Conservation (phyloP, 92 coral and sea anemone genomes). For the Epizoanthus rinbou region DNA sequence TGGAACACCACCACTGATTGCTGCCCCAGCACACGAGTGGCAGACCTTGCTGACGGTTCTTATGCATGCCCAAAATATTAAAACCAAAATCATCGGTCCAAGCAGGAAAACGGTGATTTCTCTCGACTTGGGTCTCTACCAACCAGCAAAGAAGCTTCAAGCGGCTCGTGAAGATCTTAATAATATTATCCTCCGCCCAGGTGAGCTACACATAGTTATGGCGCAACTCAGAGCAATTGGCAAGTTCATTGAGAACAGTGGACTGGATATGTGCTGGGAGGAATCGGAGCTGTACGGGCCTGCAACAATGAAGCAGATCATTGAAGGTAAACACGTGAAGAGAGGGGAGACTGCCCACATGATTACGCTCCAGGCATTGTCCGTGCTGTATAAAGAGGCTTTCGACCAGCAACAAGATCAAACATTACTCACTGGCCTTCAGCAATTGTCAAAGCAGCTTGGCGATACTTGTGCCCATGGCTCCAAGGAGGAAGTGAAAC, state of each 20-base stretch:
- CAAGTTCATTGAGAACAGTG: constrained; percentile 63
- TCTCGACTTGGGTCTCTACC: constrained; percentile 63
- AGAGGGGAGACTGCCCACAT: constrained; percentile 62
- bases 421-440: constrained; percentile 1
- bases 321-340: constrained; percentile 63
- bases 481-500: constrained; percentile 25
- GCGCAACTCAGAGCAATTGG: constrained; percentile 40
- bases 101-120: constrained; percentile 54
- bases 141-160: constrained; percentile 54
- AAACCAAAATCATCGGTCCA: constrained; percentile 42
- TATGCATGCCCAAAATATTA: constrained; percentile 55
- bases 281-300: constrained; percentile 67
- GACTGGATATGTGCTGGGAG: constrained; percentile 61
- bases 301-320: constrained; percentile 58
- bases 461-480: constrained; percentile 44
- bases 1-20: constrained; percentile 56
- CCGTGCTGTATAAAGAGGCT: constrained; percentile 52
- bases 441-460: constrained; percentile 44
- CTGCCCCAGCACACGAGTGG: constrained; percentile 74
- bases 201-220: constrained; percentile 35
- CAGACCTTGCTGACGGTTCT: constrained; percentile 50
- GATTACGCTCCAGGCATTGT: constrained; percentile 61
- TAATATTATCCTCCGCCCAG: constrained; percentile 58
- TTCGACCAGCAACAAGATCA: constrained; percentile 10
- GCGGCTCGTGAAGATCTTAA: constrained; percentile 52